Evolutionary conservation across 2,888 invertebrate genomes (phyloP), one percentile per base, ranked within the genome.

Genomic region (Drosophila recens): DNA sequence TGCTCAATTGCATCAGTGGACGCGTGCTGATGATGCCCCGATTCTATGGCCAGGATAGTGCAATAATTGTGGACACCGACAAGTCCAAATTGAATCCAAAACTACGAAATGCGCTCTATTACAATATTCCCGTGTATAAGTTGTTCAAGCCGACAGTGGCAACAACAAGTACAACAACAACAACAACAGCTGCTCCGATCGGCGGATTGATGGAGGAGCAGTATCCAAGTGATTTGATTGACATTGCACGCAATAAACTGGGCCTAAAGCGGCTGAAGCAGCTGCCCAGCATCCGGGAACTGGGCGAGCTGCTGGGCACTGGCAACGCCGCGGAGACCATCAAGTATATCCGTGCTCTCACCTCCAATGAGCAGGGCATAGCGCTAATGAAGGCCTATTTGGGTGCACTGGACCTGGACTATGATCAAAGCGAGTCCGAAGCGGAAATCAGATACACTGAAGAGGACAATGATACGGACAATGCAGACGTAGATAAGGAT

Each of bases 241-340:
- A 90, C 38, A 83, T 91, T 3, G 91, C 91, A 4, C 78, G 79
- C 20, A 79, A 77, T 11, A 91, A 87, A 58, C 68, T 92, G 36
- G 91, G 90, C 4, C 62, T 91, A 0, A 89, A 75, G 30, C 81
- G 80, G n/a, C 30, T 76, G 3, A 80, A 90, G 27, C 81, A 90
- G 49, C 75, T 91, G 70, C 91, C 91, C 0, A 90, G 78, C 49
- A 62, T 91, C 13, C 83, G 76, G 40, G 89, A 91, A 43, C 66
- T 92, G 6, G 83, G 90, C 4, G 83, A 88, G 54, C 65, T 91
- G 30, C 69, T 92, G 49, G 91, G 91, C 11, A 91, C 91, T 0
- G 63, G 75, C n/a, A 85, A 67, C 38, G 63, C 75, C 5, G 49
- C 67, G 4, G 90, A 92, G 9, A 92, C 91, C 13, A 82, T 92